phyloP scores from a whole-genome alignment of 2,797 vertebrate genomes.

The Perodicticus potto region DNA sequence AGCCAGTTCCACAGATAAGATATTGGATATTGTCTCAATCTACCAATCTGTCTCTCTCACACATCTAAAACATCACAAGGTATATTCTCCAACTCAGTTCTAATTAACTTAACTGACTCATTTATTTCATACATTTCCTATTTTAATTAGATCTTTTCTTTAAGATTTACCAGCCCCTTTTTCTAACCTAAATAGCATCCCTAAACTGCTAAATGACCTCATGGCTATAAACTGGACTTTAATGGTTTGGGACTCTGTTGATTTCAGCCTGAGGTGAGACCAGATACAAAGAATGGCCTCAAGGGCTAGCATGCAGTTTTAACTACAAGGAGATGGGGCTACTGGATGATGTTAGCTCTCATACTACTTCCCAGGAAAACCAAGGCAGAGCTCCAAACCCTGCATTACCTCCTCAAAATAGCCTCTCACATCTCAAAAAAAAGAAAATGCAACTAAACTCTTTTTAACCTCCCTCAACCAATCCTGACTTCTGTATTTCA shows the following conservation, averaged over 20 bases:
- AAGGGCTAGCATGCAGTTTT: not conserved
- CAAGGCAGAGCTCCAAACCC: constrained; percentile 36
- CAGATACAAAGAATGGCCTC: constrained; percentile 44
- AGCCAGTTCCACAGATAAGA: constrained; percentile 2
- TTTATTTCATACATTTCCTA: constrained; percentile 28
- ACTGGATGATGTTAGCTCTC: not conserved
- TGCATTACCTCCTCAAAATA: constrained; percentile 51
- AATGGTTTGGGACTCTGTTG: not conserved
- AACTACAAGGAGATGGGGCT: not conserved
- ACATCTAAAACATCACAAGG: constrained; percentile 16
- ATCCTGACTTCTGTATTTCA: constrained; percentile 43
- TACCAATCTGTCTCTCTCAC: not conserved
- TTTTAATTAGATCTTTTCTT: constrained; percentile 50
- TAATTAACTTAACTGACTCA: constrained; percentile 48
- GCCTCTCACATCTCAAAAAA: not conserved
- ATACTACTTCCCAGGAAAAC: constrained; percentile 41
- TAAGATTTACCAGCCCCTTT: not conserved
- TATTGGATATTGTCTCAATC: not conserved
- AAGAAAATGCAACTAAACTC: not conserved
- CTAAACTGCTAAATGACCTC: constrained; percentile 44
- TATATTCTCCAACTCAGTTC: not conserved
- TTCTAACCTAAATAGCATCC: constrained; percentile 52
- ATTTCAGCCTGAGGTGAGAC: constrained; percentile 18
- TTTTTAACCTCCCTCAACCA: constrained; percentile 27
- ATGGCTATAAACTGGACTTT: constrained; percentile 15